Conservation (phyloP, 1,140 invertebrate species). For the Ectropis grisescens region DNA sequence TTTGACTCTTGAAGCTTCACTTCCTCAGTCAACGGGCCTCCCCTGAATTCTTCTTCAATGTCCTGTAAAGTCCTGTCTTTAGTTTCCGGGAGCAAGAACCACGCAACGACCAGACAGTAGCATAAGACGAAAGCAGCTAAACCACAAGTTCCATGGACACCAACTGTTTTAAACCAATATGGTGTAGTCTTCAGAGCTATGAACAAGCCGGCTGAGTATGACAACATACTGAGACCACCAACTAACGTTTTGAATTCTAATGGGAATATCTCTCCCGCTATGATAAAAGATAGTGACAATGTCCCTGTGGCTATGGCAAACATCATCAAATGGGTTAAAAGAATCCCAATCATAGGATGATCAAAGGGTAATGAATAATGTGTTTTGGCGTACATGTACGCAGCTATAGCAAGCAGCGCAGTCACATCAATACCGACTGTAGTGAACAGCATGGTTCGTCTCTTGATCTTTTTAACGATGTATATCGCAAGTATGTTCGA, state of each 20-base stretch:
- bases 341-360: conserved; percentile 7
- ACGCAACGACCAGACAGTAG: conserved; percentile 17
- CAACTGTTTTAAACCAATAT: conserved; percentile 24
- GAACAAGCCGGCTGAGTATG: conserved; percentile 22
- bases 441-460: conserved; percentile 7
- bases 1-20: too few species aligned
- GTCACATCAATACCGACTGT: conserved; percentile 6
- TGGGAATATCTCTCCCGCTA: conserved; percentile 15
- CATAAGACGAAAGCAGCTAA: conserved; percentile 15
- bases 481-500: conserved; percentile 14
- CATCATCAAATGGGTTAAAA: conserved; percentile 9
- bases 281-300: conserved; percentile 5
- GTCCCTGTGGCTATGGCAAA: background rate
- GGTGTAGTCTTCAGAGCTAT: conserved; percentile 25
- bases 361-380: conserved; percentile 5
- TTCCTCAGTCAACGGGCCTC: conserved; percentile 24
- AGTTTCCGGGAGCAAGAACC: conserved; percentile 26
- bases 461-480: conserved; percentile 10
- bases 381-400: conserved; percentile 6
- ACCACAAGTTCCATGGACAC: conserved; percentile 22
- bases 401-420: conserved; percentile 4
- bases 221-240: conserved; percentile 22
- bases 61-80: conserved; percentile 32
- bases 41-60: conserved; percentile 33
- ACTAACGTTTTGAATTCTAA: conserved; percentile 10